Percentiles rank a stretch among this genome's conserved stretches.
Conservation (phyloP, 1,140 invertebrate genomes). For the honey bee (Apis mellifera) region Amel_HAv3.1 CM009941.2:14247501-14248000, state of each 20-base stretch:
- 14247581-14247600: neutral
- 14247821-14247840: conserved; percentile 59
- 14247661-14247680: conserved; percentile 51
- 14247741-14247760: conserved; percentile 74
- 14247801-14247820: conserved; percentile 56
- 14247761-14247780: conserved; percentile 54
- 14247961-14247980: conserved; percentile 63
- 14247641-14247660: conserved; percentile 16
- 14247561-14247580: neutral
- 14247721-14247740: conserved; percentile 66
- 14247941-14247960: conserved; percentile 66
- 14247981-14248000: conserved; percentile 71
- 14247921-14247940: conserved; percentile 42
- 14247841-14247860: conserved; percentile 33
- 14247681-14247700: conserved; percentile 54
- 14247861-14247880: conserved; percentile 7
- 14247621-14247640: conserved; percentile 12
- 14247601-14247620: neutral
- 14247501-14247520: no score
- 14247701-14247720: conserved; percentile 74
- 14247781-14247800: conserved; percentile 50
- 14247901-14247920: conserved; percentile 38
- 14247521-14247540: neutral
- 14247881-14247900: conserved; percentile 52
- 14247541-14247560: neutral